These are phyloP conservation scores for Cherax destructor DNA, from an alignment of 1,140 invertebrate species.

Conservation along the genomic window DNA sequence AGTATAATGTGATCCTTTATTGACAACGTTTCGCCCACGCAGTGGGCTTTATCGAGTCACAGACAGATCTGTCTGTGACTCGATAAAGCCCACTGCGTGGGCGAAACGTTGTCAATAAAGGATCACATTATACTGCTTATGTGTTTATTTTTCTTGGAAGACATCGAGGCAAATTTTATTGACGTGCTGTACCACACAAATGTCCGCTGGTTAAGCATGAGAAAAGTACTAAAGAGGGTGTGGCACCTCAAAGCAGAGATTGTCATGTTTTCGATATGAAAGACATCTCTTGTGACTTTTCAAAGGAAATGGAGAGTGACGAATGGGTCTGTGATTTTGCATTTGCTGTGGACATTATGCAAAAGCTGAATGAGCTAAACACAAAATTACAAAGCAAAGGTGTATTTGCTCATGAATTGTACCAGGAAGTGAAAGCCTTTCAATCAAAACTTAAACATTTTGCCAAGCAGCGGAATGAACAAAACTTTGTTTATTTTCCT, in stretches of 20 bases:
- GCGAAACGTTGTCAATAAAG: no score
- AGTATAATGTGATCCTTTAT: no score
- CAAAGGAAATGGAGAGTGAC: slow-evolving; percentile 34
- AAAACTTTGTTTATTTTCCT: no score
- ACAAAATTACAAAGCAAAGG: slow-evolving; percentile 48
- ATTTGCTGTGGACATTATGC: slow-evolving; percentile 44
- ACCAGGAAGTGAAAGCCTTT: slow-evolving; percentile 47
- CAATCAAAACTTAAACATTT: slow-evolving; percentile 51
- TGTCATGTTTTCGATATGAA: not conserved
- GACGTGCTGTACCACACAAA: slow-evolving; percentile 37
- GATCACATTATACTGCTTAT: no score
- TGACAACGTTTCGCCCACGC: no score
- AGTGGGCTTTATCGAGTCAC: no score
- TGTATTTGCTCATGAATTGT: slow-evolving; percentile 48
- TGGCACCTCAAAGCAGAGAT: slow-evolving; percentile 34
- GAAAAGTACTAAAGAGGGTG: slow-evolving; percentile 33
- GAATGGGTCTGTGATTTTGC: slow-evolving; percentile 43
- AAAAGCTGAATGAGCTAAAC: slow-evolving; percentile 46
- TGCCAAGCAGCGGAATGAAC: slow-evolving; percentile 41
- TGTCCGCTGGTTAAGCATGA: slow-evolving; percentile 38
- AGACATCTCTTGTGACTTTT: slow-evolving; percentile 32
- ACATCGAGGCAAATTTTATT: slow-evolving; percentile 29
- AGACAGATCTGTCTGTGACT: no score
- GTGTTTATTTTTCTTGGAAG: no score
- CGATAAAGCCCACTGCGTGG: no score